Base-by-base conservation (phyloP, 2,797 vertebrate genomes). In the Gobio occitaniae region DNA sequence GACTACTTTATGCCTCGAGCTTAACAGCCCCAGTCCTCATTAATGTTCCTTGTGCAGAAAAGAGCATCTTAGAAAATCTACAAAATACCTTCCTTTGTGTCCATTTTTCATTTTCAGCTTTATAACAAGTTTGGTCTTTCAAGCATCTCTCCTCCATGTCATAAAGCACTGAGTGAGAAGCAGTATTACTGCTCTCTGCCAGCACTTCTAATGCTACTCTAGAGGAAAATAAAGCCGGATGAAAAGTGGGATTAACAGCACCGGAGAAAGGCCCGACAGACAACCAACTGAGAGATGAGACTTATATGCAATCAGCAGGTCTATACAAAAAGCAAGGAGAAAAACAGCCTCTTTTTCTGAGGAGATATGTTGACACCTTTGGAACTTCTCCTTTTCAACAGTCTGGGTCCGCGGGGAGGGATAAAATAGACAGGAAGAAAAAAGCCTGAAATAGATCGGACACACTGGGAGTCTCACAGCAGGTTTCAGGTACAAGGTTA, bases 301-400 rank as follows among this genome's bases (percentile, higher is more conserved):
- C 59, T 74, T 75, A 16, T 36, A 25, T 48, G 10, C 68, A 70
- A 71, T 82, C 56, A 74, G 69, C 52, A 71, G 61, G 32, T 44
- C 77, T 21, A 79, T 47, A 79, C 10, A 79, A 80, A 54, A 65
- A 50, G 5, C 59, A 29, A 78, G n/a, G 63, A 52, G 63, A 47
- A 66, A 19, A 29, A 48, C 16, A 13, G 77, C 7, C 21, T 52
- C 38, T 68, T 82, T 59, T 77, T 78, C 75, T 47, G 3, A 70
- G 65, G 25, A 61, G 83, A 78, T 56, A 56, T 69, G 66, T 78
- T 61, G 83, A 70, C 52, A 70, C 38, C 52, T 84, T 61, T 78
- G 75, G 78, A 69, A 70, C 41, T 11, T 78, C 47, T 75, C 25
- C 29, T 65, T 54, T 66, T 29, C n/a, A 77, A 19, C 13, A 44